phyloP scores from a whole-genome alignment of 1,140 invertebrate species.

The Micrasema longulum region DNA sequence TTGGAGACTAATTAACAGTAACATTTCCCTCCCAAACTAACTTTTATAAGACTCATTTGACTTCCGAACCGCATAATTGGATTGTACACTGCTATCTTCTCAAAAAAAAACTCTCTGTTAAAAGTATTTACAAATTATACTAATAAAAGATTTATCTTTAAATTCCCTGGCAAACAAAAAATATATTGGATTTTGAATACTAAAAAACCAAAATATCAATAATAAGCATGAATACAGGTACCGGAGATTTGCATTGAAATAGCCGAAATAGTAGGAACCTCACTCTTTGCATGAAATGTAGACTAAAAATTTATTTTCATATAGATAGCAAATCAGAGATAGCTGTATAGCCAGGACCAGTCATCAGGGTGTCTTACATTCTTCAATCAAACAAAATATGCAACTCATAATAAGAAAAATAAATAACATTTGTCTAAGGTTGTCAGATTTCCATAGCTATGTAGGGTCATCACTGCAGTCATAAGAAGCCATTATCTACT shows the following conservation, averaged over 20 bases:
- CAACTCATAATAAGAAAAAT: conserved; percentile 31
- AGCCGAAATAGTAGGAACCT: conserved; percentile 31
- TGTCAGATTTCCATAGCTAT: background rate
- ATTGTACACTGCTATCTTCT: too few species aligned
- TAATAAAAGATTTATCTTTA: background rate
- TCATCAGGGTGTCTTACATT: conserved; percentile 37
- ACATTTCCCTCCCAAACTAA: too few species aligned
- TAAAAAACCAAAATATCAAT: conserved; percentile 8
- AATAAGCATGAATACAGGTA: conserved; percentile 43
- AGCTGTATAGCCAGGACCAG: conserved; percentile 42
- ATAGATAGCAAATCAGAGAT: conserved; percentile 41
- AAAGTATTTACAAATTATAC: too few species aligned
- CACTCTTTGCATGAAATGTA: too few species aligned
- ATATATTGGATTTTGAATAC: background rate
- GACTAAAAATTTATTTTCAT: background rate
- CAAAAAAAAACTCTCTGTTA: too few species aligned
- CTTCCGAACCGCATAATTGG: too few species aligned
- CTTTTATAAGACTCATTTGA: too few species aligned
- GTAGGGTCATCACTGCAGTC: too few species aligned
- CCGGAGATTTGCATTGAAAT: conserved; percentile 36
- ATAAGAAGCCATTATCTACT: too few species aligned
- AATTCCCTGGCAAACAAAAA: conserved; percentile 23
- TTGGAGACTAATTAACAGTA: too few species aligned
- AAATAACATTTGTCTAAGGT: conserved; percentile 9
- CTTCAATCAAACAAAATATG: conserved; percentile 32